Percentiles rank a stretch among this genome's conserved stretches.
Evolutionary conservation across 2,888 invertebrate genomes (phyloP).

Genomic region (Pogonocherus hispidulus): DNA sequence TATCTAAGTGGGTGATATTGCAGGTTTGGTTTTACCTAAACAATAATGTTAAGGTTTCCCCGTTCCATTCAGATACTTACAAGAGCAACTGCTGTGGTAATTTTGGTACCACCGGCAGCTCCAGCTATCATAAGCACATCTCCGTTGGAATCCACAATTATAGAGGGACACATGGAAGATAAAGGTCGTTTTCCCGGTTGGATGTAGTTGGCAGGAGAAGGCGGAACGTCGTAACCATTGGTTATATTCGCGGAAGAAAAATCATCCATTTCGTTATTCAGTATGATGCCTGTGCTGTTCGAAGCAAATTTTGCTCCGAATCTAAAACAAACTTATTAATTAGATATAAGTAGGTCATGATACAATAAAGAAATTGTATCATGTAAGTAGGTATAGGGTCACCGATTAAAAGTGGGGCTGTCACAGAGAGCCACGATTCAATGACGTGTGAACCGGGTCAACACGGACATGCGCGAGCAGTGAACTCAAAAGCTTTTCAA

Average conservation of each 20-base stretch:
- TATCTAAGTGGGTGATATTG: no score
- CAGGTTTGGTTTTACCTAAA: no score
- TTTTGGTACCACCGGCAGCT: constrained; percentile 92
- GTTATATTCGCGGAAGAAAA: constrained; percentile 80
- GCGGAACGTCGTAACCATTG: constrained; percentile 81
- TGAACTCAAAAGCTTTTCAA: no score
- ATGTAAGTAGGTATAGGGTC: no score
- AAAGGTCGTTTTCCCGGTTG: constrained; percentile 86
- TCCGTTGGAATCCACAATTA: constrained; percentile 76
- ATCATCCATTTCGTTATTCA: constrained; percentile 93
- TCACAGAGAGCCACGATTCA: no score
- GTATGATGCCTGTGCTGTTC: constrained; percentile 81
- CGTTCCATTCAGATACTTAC: constrained; percentile 61
- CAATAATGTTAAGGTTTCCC: no score
- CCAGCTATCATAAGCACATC: constrained; percentile 76
- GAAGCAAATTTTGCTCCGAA: constrained; percentile 87
- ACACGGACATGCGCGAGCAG: no score
- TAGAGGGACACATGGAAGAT: constrained; percentile 92
- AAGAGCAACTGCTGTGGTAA: constrained; percentile 84
- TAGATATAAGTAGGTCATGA: not conserved
- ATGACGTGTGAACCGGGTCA: no score
- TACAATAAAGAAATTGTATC: not conserved
- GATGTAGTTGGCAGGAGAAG: constrained; percentile 86
- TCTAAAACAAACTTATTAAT: constrained; percentile 67
- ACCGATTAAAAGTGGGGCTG: no score